Base-by-base conservation (phyloP, 2,888 invertebrate species). In the Xestia rhomboidea region DNA sequence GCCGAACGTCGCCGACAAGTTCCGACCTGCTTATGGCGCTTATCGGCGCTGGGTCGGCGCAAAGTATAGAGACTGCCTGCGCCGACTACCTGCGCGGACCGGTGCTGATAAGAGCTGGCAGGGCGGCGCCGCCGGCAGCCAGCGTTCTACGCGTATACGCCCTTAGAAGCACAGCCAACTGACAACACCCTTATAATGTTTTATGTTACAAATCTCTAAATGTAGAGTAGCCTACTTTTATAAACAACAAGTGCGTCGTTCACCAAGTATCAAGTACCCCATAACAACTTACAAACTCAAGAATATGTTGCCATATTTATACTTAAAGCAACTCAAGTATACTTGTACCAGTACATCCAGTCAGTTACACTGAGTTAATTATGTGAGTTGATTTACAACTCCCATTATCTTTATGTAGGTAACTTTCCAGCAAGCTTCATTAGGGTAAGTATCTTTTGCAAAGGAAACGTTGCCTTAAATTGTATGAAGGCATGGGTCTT, bases 311-410 rank as follows among this genome's bases (percentile, higher is more conserved):
- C 49, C n/a, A n/a, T 21, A 41, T 41, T 41, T 41, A 68, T 41
- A 68, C 67, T 68, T 49, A 0, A 38, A 63, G 38, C 24, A 13
- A 63, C 13, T 63, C 38, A 38, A 66, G 38, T 49, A 71, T 38
- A 18, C 70, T 62, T 24, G 15, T 63, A 30, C 62, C 24, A 62
- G 34, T 62, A 62, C 34, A 18, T 11, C 38, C 34, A 46, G 38
- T 30, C 18, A 30, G 11, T 71, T 78, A 41, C 21, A 66, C 41
- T 13, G 34, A 70, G 69, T 71, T 64, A 71, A 77, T 71, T 78
- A 64, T 49, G n/a, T 49, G 63, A 30, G 71, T 71, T 64, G 64
- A 70, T 77, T 64, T 64, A 54, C 21, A 69, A 51, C 11, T 54
- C 13, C 13, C 77, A 63, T 77, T 4, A 63, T 18, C 21, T 11